These are phyloP conservation scores for Beroe ovata DNA, from an alignment of 37 sponge, comb jelly and placozoan species.

Conservation along the genomic window DNA sequence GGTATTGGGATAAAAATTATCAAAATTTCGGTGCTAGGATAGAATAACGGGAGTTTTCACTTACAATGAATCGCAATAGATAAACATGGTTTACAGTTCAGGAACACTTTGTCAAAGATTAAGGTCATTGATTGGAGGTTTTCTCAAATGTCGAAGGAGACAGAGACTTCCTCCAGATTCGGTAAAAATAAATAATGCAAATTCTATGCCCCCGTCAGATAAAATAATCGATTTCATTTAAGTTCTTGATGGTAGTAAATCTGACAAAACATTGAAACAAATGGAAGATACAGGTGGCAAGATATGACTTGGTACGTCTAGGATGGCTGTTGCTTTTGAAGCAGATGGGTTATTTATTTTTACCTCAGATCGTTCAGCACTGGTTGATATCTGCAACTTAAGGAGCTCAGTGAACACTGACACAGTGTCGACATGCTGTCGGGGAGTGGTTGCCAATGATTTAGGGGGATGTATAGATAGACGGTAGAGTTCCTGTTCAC, in stretches of 20 bases:
- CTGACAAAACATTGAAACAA: conserved; percentile 29
- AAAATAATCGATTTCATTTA: too few relatives aligned
- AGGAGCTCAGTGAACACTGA: conserved; percentile 48
- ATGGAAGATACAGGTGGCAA: conserved; percentile 36
- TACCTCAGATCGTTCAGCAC: not conserved
- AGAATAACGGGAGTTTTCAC: too few relatives aligned
- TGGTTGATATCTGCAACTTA: not conserved
- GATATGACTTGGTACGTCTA: not conserved
- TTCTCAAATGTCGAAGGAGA: too few relatives aligned
- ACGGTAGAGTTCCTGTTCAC: conserved; percentile 40
- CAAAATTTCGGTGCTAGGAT: too few relatives aligned
- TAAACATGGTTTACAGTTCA: too few relatives aligned
- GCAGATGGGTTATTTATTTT: conserved; percentile 2
- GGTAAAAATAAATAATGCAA: too few relatives aligned
- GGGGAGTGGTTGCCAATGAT: not conserved
- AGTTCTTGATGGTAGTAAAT: conserved; percentile 23
- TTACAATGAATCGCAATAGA: too few relatives aligned
- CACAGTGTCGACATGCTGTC: not conserved
- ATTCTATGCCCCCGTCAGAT: too few relatives aligned
- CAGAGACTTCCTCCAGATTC: too few relatives aligned
- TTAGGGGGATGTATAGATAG: not conserved
- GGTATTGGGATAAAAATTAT: too few relatives aligned
- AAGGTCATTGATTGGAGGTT: too few relatives aligned
- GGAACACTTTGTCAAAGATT: too few relatives aligned
- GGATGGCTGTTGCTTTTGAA: not conserved